Evolutionary conservation across 64 coral and sea anemone genomes (phyloP).

Genomic region (Porites lutea): DNA sequence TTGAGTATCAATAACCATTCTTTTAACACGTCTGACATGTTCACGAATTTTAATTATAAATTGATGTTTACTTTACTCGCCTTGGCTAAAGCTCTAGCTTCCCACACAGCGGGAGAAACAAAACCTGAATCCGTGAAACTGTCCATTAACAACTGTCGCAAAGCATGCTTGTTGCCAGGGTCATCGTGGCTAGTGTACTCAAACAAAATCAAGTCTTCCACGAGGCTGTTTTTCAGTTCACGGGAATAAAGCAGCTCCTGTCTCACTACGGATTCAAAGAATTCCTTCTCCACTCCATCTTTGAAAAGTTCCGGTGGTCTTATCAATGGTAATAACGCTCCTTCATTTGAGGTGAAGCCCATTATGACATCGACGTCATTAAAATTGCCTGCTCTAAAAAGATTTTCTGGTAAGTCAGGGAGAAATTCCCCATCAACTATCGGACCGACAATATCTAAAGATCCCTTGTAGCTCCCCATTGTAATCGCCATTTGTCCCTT

Average conservation of each 20-base stretch:
- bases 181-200: constrained; percentile 4
- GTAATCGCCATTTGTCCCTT: background rate
- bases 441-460: background rate
- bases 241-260: background rate
- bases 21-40: too few relatives aligned
- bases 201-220: constrained; percentile 20
- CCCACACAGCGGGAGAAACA: background rate
- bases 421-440: constrained; percentile 45
- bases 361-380: constrained; percentile 18
- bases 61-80: background rate
- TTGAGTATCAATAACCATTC: too few relatives aligned
- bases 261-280: background rate
- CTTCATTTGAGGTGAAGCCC: constrained; percentile 37
- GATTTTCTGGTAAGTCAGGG: background rate
- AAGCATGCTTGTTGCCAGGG: background rate
- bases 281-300: background rate
- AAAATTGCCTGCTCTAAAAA: background rate
- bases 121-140: background rate
- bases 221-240: background rate
- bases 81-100: background rate
- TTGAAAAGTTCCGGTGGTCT: background rate
- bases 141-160: background rate
- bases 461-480: too few relatives aligned
- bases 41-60: too few relatives aligned
- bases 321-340: background rate